phyloP scores from a whole-genome alignment of 2,888 invertebrate genomes.

The Agrochola litura region DNA sequence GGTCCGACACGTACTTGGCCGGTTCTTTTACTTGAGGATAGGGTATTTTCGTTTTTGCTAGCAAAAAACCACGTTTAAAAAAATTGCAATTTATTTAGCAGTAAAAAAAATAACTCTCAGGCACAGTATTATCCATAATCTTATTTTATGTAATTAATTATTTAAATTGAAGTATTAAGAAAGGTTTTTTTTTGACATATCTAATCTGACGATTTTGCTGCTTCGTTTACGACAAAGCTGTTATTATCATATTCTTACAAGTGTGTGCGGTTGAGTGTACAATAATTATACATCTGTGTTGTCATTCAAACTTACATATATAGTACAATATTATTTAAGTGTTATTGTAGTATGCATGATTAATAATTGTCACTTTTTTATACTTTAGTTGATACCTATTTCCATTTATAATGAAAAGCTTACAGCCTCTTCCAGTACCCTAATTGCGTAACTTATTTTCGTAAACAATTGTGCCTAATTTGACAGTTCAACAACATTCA shows the following conservation, averaged over 20 bases:
- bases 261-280: background rate
- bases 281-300: background rate
- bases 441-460: too few relatives aligned
- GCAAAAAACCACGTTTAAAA: too few relatives aligned
- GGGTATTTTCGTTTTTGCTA: too few relatives aligned
- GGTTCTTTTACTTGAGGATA: too few relatives aligned
- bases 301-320: background rate
- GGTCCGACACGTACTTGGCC: too few relatives aligned
- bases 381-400: background rate
- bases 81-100: too few relatives aligned
- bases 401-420: background rate
- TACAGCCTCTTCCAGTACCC: background rate
- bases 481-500: too few relatives aligned
- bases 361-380: background rate
- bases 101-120: too few relatives aligned
- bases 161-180: background rate
- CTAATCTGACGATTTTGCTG: background rate
- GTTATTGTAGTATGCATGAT: background rate
- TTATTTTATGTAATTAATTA: too few relatives aligned
- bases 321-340: background rate
- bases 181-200: background rate
- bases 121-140: too few relatives aligned
- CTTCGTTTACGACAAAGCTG: too few relatives aligned
- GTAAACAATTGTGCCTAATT: too few relatives aligned
- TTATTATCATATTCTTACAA: background rate